phyloP scores from a whole-genome alignment of 2,113 vertebrate genomes.

The Dicaeum eximium region DNA sequence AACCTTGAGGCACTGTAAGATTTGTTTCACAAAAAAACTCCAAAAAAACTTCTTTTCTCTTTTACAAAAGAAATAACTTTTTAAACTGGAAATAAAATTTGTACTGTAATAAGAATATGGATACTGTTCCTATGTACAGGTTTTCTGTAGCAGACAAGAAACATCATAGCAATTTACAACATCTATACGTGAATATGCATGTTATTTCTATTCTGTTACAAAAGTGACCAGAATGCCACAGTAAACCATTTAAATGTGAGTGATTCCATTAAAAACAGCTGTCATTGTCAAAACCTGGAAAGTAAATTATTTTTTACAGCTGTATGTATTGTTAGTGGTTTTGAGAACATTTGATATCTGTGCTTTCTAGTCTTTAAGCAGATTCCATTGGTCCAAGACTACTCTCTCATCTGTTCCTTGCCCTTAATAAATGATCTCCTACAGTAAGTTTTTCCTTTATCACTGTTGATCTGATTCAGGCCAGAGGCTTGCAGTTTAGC shows the following conservation, averaged over 20 bases:
- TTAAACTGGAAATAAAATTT: conserved; percentile 3
- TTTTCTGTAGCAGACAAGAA: not conserved
- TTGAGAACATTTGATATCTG: not conserved
- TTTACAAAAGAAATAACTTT: not conserved
- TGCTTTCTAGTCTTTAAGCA: not conserved
- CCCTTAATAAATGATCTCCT: not conserved
- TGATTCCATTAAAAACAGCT: not conserved
- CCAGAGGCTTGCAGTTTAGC: not conserved
- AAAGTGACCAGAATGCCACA: not conserved
- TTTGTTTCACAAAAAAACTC: not conserved
- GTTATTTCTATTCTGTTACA: not conserved
- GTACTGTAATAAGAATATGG: not conserved
- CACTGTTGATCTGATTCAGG: not conserved
- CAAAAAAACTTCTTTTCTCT: not conserved
- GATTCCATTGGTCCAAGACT: not conserved
- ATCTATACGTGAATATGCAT: not conserved
- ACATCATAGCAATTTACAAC: not conserved
- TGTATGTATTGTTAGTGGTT: not conserved
- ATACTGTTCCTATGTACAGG: not conserved
- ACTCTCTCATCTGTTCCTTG: not conserved
- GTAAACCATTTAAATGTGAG: not conserved
- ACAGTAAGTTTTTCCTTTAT: not conserved
- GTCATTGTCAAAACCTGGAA: not conserved
- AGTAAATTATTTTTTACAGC: not conserved
- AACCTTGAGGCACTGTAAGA: not conserved